These are phyloP conservation scores for Euschistus heros DNA, from an alignment of 1,140 invertebrate genomes.

Conservation along the genomic window DNA sequence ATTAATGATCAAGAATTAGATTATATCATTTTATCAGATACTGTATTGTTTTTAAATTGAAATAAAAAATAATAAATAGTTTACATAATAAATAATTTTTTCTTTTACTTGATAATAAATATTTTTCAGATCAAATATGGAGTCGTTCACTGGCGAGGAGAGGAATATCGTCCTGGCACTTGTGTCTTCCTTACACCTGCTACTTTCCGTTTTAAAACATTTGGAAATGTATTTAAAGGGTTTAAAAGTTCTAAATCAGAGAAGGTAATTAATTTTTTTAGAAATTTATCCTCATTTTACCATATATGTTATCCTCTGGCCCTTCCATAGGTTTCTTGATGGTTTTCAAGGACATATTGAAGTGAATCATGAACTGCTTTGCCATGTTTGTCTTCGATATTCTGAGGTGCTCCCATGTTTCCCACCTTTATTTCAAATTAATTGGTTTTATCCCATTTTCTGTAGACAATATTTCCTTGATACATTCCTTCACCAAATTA, in stretches of 20 bases:
- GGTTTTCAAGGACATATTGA: not conserved
- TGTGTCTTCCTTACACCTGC: slow-evolving; percentile 60
- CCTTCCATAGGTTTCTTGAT: no score
- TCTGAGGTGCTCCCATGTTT: no score
- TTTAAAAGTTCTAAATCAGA: slow-evolving; percentile 1
- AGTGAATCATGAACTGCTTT: not conserved
- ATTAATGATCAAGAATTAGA: no score
- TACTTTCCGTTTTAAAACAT: slow-evolving; percentile 49
- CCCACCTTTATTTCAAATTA: not conserved
- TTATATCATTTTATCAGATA: no score
- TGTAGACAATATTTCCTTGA: no score
- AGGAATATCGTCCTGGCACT: slow-evolving; percentile 54
- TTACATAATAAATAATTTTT: no score
- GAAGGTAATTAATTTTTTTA: slow-evolving; percentile 4
- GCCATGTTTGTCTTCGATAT: no score
- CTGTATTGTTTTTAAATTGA: no score
- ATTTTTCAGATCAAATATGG: slow-evolving; percentile 27
- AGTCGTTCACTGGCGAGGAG: slow-evolving; percentile 40
- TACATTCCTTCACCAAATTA: no score
- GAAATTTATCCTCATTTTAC: not conserved
- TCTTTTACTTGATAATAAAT: not conserved
- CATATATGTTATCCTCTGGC: no score
- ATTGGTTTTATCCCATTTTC: no score
- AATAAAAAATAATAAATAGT: no score
- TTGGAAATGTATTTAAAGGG: slow-evolving; percentile 29